These are phyloP conservation scores for Rhopalosiphum nymphaeae DNA, from an alignment of 2,888 invertebrate genomes.

Conservation along the genomic window DNA sequence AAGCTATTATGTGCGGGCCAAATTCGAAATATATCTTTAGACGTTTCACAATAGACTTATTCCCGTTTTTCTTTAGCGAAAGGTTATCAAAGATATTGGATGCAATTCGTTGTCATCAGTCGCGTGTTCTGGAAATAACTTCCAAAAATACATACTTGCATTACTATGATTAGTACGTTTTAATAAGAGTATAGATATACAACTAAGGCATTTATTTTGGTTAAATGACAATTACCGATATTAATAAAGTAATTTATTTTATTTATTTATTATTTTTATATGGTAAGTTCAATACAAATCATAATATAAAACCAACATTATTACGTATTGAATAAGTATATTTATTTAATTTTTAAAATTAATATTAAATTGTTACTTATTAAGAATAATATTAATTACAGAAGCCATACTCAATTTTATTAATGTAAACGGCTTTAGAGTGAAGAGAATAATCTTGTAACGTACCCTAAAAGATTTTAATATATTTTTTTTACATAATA, in stretches of 20 bases:
- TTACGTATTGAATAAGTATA: background rate
- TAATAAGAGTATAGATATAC: background rate
- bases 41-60: conserved; percentile 57
- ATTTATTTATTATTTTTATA: background rate
- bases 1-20: conserved; percentile 57
- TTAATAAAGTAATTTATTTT: background rate
- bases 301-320: background rate
- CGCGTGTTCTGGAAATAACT: conserved; percentile 32
- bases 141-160: conserved; percentile 8
- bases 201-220: background rate
- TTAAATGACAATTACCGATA: background rate
- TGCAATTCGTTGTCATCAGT: conserved; percentile 41
- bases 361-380: background rate
- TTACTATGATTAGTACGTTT: conserved; percentile 45
- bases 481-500: background rate
- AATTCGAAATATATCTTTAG: conserved; percentile 53
- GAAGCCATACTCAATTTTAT: background rate
- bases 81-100: conserved; percentile 60
- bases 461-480: background rate
- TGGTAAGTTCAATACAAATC: background rate
- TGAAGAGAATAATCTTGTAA: background rate
- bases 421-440: background rate
- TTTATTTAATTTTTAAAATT: background rate
- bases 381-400: background rate
- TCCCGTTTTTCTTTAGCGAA: conserved; percentile 35